Conservation (phyloP, 2,797 vertebrate genomes). For the Sciurus carolinensis region DNA sequence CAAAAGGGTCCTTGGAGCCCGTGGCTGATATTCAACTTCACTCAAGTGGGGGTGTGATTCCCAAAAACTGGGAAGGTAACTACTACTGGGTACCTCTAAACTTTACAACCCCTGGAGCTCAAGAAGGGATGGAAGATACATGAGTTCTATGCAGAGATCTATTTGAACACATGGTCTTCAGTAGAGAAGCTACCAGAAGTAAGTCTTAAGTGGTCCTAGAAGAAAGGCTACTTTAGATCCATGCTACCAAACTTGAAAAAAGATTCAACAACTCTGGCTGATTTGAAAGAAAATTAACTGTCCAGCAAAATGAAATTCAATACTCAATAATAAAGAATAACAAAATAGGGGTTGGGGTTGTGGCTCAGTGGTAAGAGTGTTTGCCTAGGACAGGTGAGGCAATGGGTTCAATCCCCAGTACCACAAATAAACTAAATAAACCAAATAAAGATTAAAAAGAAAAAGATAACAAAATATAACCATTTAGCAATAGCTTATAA, state of each 20-base stretch:
- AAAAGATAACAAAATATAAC: not conserved
- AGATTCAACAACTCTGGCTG: not conserved
- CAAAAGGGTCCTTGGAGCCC: not conserved
- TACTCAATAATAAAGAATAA: not conserved
- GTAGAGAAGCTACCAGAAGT: not conserved
- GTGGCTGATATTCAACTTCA: not conserved
- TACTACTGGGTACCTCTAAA: not conserved
- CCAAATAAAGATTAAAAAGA: not conserved
- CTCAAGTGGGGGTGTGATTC: not conserved
- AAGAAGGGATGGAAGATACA: not conserved
- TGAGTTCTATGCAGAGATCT: not conserved
- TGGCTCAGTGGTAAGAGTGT: too few species aligned
- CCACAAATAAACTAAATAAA: too few species aligned
- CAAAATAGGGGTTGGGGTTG: not conserved
- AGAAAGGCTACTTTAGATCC: not conserved
- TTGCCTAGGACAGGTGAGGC: too few species aligned
- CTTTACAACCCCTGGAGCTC: not conserved
- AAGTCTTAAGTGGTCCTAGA: not conserved
- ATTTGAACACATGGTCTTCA: not conserved
- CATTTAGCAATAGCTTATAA: not conserved
- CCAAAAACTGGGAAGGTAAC: not conserved
- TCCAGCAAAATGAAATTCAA: constrained; percentile 37
- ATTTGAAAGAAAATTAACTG: not conserved
- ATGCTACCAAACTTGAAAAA: not conserved
- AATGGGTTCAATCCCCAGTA: too few species aligned